Evolutionary conservation across 2,888 invertebrate species (phyloP).

Genomic region (Callyntrura sp.): DNA sequence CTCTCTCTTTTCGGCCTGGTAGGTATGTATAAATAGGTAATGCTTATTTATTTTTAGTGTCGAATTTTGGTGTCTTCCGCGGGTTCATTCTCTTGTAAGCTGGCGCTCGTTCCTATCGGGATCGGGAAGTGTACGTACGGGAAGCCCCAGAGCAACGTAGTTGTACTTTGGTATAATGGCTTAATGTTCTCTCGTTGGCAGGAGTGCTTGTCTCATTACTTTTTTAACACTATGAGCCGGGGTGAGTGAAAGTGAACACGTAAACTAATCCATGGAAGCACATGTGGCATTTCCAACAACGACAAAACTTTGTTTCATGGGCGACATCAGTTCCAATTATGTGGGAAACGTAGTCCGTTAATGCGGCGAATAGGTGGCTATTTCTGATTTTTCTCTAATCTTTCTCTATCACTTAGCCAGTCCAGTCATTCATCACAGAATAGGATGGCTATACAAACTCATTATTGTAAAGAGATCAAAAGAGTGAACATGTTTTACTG

Average conservation of each 20-base stretch:
- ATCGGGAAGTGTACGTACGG: background rate
- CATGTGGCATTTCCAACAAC: background rate
- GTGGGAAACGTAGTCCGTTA: background rate
- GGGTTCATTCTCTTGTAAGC: too few relatives aligned
- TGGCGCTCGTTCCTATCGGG: background rate
- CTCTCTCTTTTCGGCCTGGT: too few relatives aligned
- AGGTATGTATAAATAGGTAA: too few relatives aligned
- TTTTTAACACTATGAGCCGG: constrained; percentile 6
- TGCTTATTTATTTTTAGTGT: too few relatives aligned
- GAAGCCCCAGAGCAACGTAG: background rate
- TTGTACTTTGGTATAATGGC: background rate
- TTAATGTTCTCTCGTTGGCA: background rate
- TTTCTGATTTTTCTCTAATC: background rate
- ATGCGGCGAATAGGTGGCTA: background rate
- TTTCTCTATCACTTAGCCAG: background rate
- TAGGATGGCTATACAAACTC: background rate
- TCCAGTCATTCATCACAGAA: background rate
- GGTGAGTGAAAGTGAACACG: constrained; percentile 1
- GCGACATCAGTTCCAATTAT: background rate
- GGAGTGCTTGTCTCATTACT: constrained; percentile 13
- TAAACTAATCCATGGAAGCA: background rate
- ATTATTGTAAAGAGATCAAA: background rate
- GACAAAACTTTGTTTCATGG: background rate
- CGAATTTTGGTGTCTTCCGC: too few relatives aligned
- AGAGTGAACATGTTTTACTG: background rate